A percentile compares a stretch with the other conserved stretches of the same genome.
These are phyloP conservation scores for Tangara arthus DNA, from an alignment of 2,797 vertebrate genomes.

Conservation along the genomic window DNA sequence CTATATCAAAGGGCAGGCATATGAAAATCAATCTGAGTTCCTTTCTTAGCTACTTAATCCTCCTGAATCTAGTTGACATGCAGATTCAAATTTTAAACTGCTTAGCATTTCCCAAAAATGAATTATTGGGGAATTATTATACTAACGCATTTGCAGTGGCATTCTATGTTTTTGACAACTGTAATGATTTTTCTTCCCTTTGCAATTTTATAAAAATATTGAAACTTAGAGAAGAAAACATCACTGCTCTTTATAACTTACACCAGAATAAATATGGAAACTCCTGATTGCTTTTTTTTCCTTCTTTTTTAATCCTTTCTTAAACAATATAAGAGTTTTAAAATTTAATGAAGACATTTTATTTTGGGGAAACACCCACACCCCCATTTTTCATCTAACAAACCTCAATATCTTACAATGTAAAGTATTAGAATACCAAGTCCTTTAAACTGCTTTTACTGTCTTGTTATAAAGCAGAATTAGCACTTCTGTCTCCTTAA, in stretches of 20 bases:
- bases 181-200: background rate
- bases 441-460: background rate
- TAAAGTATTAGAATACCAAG: background rate
- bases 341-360: background rate
- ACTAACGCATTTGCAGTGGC: background rate
- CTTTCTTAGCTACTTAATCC: background rate
- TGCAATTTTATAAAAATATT: background rate
- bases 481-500: background rate
- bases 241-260: background rate
- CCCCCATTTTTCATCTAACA: fast-evolving
- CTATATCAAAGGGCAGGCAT: background rate
- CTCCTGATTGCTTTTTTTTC: background rate
- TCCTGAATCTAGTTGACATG: background rate
- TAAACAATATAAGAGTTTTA: background rate
- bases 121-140: background rate
- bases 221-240: background rate
- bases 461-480: background rate
- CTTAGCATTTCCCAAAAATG: background rate
- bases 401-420: background rate
- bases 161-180: background rate
- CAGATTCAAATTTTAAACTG: background rate
- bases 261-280: background rate
- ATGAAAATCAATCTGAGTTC: background rate
- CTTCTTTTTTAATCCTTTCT: background rate
- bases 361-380: fast-evolving